Evolutionary conservation across 2,113 vertebrate species (phyloP), one percentile per base, ranked within the genome.

Genomic region (Stomatorhinus ivindoensis): DNA sequence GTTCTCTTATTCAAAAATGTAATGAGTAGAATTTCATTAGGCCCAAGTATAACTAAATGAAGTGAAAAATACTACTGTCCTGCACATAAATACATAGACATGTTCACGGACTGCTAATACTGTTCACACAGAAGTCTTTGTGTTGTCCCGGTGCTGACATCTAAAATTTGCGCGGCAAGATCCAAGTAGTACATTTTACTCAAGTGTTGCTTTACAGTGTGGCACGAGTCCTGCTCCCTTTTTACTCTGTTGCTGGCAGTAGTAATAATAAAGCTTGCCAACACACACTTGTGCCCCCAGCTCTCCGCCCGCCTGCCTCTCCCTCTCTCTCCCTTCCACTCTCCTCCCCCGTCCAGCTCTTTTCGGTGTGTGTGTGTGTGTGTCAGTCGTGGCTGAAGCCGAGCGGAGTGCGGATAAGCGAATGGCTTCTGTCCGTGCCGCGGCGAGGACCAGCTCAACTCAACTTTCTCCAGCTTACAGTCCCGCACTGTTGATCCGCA

Each of bases 361-460:
- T 90, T 90, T 91, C 91, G 7, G 86, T 50, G 73, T 92, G 53
- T n/a, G 90, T 51, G 39, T 42, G 46, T 10, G 91, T 89, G 92
- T 91, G 89, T 90, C 92, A 90, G 91, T 94, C 93, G 93, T 87
- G 92, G 94, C 92, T 92, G 89, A 87, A 92, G 89, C 91, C 91
- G 93, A 93, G 93, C 92, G 91, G 93, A 93, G 92, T 93, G 94
- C 92, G 93, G 94, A 91, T 88, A 92, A 92, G 92, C 91, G 39
- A 91, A 92, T 93, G 93, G 93, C 94, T 94, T 94, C 94, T 92
- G 94, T 92, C 93, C 88, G 92, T 90, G 91, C 92, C 89, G 90
- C 92, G 90, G 91, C 90, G 89, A 47, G 86, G 69, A 87, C 50
- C 82, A 89, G 92, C 93, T 94, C 92, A 48, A 27, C 93, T 92